Conservation (phyloP, 1,140 invertebrate genomes). For the Diachasmimorpha longicaudata region DNA sequence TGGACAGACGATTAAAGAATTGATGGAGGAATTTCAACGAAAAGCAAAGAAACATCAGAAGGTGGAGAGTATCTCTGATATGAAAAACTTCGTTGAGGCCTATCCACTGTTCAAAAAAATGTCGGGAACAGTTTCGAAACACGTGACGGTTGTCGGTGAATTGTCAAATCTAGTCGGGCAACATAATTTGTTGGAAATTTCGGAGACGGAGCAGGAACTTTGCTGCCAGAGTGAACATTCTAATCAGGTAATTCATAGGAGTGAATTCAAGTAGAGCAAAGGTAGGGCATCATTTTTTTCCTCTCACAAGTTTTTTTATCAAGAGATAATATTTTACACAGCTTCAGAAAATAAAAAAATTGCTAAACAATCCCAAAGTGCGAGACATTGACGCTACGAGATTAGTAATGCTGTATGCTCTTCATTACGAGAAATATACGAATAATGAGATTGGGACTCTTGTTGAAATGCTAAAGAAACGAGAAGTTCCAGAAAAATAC, state of each 20-base stretch:
- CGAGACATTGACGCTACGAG: slow-evolving; percentile 82
- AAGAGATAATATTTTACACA: too few relatives aligned
- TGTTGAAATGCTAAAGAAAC: slow-evolving; percentile 74
- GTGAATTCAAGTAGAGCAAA: too few relatives aligned
- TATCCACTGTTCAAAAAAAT: slow-evolving; percentile 99
- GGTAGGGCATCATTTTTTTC: too few relatives aligned
- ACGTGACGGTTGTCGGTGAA: slow-evolving; percentile 95
- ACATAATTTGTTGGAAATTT: slow-evolving; percentile 86
- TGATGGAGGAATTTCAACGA: slow-evolving; percentile 98
- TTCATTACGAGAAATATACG: slow-evolving; percentile 89
- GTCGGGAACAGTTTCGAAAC: slow-evolving; percentile 97
- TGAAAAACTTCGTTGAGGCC: slow-evolving; percentile 98
- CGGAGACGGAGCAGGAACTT: slow-evolving; percentile 96
- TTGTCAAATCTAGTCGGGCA: slow-evolving; percentile 84
- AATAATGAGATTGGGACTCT: slow-evolving; percentile 83
- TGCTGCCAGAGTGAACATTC: slow-evolving; percentile 93
- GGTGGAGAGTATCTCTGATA: slow-evolving; percentile 97
- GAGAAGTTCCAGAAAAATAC: slow-evolving; percentile 68
- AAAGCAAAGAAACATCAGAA: slow-evolving; percentile 96
- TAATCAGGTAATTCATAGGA: slow-evolving; percentile 67
- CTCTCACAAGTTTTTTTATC: too few relatives aligned
- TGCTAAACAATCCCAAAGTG: slow-evolving; percentile 75
- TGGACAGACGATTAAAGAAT: slow-evolving; percentile 92
- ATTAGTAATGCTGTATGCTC: slow-evolving; percentile 90
- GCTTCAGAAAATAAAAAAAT: slow-evolving; percentile 72